Evolutionary conservation across 2,797 vertebrate species (phyloP), one percentile per base, ranked within the genome.

Genomic region (Eurystomus glaucurus): DNA sequence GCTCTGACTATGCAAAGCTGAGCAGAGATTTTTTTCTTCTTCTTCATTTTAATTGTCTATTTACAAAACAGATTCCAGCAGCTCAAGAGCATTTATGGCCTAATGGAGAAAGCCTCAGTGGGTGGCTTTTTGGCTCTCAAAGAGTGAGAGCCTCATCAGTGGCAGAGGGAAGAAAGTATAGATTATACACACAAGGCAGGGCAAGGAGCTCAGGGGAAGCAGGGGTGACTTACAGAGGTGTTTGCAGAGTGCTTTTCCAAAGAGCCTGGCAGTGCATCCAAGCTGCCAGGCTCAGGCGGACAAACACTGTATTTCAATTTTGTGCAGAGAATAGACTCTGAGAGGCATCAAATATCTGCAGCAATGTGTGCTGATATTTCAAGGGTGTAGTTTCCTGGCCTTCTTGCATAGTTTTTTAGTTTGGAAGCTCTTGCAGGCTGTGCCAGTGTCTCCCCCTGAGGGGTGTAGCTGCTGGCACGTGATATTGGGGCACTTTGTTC

Each of bases 51-150:
- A 93, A 96, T 95, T 96, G 61, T 68, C 84, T 96, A 84, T 97
- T 97, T 97, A 94, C 94, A 92, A 93, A 96, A 96, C 75, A 96
- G 75, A 95, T 93, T 93, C 92, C 94, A 96, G 87, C 81, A 96
- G 86, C 90, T 96, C 84, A 84, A 96, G 91, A 94, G 78, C 82
- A 85, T 97, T 97, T 97, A 78, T 90, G 65, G 84, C 78, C 91
- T 96, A 85, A 96, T 90, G 90, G 88, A 96, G 88, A 95, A 92
- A 92, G 64, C 71, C 78, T 1, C 90, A 88, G 95, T 91, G 92
- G 92, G 95, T 94, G 96, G 92, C 75, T 93, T 96, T 96, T 95
- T 96, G 94, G 84, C 81, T 92, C 14, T 91, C 35, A 18, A 9
- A 57, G 69, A 88, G 14, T 25, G 50, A 89, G 37, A 87, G 23